Base-by-base conservation (phyloP, 2,797 vertebrate genomes). In the Enteromius afrohamiltoni region DNA sequence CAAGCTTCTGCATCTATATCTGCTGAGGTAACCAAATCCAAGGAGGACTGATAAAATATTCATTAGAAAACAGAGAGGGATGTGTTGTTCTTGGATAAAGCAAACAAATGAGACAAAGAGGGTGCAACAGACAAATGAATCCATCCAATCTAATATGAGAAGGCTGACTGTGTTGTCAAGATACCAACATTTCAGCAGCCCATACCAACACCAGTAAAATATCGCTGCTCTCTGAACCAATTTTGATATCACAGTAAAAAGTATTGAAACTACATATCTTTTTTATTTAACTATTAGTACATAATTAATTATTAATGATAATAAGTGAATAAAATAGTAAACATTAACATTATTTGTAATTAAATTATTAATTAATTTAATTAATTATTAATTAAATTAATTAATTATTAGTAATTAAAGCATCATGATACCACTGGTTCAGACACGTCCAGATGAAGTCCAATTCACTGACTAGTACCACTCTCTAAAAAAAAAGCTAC, bases 21-120 rank as follows among this genome's bases (percentile, higher is more conserved):
- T 85, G 78, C 58, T 67, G 65, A 65, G 17, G 87, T 79, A 87
- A 87, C 84, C 37, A 68, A 88, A 85, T 55, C 69, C 49, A 31
- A 16, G 75, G 53, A 77, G 65, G 31, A 70, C 64, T 19, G 34
- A 81, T 88, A 73, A 87, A 88, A 79, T 76, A 88, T 88, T 88
- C 45, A 88, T 85, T 65, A 81, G 82, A 77, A 81, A 70, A 73
- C 47, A 81, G 47, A 86, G 49, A 85, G 71, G n/a, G 64, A 82
- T 58, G 70, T 79, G 82, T 79, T 58, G 53, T 34, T 69, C 26
- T 67, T 79, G 45, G 26, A 82, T 79, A 85, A 70, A 85, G 62
- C 55, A 83, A 69, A 80, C 49, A 64, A 74, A 65, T 21, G 64
- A 7, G 49, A 58, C 74, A 21, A 31, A 83, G 11, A 37, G 42